Evolutionary conservation across 2,113 vertebrate species (phyloP).

Genomic region (Centropristis striata): DNA sequence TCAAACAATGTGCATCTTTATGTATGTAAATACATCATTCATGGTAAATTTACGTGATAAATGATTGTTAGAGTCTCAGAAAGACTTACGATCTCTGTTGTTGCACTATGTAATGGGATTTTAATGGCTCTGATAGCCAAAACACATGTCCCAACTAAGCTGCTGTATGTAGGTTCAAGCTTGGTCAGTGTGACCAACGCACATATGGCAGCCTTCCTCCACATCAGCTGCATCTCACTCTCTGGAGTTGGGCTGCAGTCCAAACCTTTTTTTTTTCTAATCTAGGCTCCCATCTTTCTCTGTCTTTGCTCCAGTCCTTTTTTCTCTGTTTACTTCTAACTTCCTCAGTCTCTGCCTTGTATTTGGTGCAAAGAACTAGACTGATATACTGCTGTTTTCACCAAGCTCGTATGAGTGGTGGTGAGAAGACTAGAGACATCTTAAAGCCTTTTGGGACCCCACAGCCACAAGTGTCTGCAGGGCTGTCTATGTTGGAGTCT

Average conservation of each 20-base stretch:
- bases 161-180: constrained; percentile 55
- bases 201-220: constrained; percentile 58
- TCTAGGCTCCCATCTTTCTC: constrained; percentile 3
- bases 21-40: constrained; percentile 67
- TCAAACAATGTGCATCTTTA: constrained; percentile 53
- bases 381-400: constrained; percentile 60
- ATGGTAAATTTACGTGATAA: constrained; percentile 70
- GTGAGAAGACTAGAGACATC: constrained; percentile 65
- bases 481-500: constrained; percentile 73
- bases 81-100: constrained; percentile 69
- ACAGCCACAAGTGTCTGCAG: constrained; percentile 77
- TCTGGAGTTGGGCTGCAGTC: constrained; percentile 29
- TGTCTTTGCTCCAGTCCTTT: constrained; percentile 17
- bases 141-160: constrained; percentile 76
- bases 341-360: constrained; percentile 47
- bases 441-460: constrained; percentile 64
- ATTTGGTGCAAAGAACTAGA: constrained; percentile 33
- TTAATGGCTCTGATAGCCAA: constrained; percentile 79
- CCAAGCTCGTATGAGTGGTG: constrained; percentile 47
- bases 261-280: constrained; percentile 26
- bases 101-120: constrained; percentile 76
- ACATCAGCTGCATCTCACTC: constrained; percentile 33
- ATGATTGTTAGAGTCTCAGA: constrained; percentile 53
- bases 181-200: constrained; percentile 51
- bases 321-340: constrained; percentile 42